Evolutionary conservation across 2,888 invertebrate genomes (phyloP).

Genomic region (Tipula confusa): DNA sequence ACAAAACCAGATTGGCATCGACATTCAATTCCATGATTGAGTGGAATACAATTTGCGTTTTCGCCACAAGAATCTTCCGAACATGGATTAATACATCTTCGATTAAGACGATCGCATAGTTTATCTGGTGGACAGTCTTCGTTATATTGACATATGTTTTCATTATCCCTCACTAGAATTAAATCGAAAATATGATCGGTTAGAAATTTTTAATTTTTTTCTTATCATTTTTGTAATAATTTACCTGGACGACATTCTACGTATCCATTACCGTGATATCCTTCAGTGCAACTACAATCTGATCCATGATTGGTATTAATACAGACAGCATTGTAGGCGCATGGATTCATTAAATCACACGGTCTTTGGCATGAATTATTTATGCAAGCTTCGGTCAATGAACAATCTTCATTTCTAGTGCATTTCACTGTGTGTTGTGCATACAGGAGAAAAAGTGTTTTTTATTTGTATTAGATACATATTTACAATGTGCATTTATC

Average conservation of each 20-base stretch:
- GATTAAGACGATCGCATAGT: slow-evolving; percentile 76
- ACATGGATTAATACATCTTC: slow-evolving; percentile 79
- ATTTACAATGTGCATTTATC: slow-evolving; percentile 13
- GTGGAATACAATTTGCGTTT: slow-evolving; percentile 73
- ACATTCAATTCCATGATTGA: slow-evolving; percentile 72
- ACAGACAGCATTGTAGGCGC: slow-evolving; percentile 77
- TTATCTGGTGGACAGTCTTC: slow-evolving; percentile 86
- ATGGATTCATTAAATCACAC: slow-evolving; percentile 80
- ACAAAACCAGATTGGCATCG: slow-evolving; percentile 66
- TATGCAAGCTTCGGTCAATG: slow-evolving; percentile 80
- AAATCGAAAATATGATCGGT: slow-evolving; percentile 37
- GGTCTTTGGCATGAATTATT: slow-evolving; percentile 80
- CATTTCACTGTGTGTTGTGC: slow-evolving; percentile 68
- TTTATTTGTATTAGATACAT: slow-evolving; percentile 16
- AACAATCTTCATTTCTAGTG: slow-evolving; percentile 80
- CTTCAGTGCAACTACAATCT: slow-evolving; percentile 80
- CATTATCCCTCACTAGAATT: slow-evolving; percentile 49
- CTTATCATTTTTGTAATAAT: slow-evolving; percentile 35
- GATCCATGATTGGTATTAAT: slow-evolving; percentile 83
- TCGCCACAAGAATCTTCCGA: slow-evolving; percentile 74
- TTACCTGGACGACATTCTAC: slow-evolving; percentile 76
- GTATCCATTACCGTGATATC: slow-evolving; percentile 82
- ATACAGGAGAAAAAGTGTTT: slow-evolving; percentile 33
- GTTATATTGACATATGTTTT: slow-evolving; percentile 78
- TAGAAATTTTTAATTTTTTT: background rate